phyloP scores from a whole-genome alignment of 2,113 vertebrate species.

The Neogale vison region DNA sequence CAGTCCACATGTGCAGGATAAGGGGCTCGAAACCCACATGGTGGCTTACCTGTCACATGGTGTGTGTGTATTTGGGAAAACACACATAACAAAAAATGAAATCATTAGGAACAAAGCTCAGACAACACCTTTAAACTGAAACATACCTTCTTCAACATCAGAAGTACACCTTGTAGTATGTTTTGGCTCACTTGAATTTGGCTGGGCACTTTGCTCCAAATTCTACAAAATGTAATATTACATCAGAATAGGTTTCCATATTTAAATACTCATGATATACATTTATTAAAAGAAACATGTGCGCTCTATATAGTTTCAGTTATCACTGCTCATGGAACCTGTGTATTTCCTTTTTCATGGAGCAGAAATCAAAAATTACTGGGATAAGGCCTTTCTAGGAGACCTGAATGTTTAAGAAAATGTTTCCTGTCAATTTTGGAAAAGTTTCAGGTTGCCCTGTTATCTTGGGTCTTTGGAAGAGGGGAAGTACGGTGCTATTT shows the following conservation, averaged over 20 bases:
- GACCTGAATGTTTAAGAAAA: slow-evolving; percentile 16
- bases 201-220: slow-evolving; percentile 62
- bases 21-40: background rate
- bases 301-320: slow-evolving; percentile 2
- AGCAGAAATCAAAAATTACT: background rate
- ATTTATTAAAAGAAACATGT: background rate
- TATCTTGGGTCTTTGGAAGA: background rate
- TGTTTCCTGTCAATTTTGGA: background rate
- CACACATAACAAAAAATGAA: background rate
- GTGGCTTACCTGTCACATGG: background rate
- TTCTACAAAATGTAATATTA: slow-evolving; percentile 80
- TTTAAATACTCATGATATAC: slow-evolving; percentile 50
- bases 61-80: background rate
- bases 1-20: background rate
- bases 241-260: slow-evolving; percentile 49
- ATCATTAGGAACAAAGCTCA: background rate
- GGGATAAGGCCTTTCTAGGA: background rate
- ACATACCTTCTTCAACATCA: slow-evolving; percentile 83
- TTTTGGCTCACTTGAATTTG: slow-evolving; percentile 77
- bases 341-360: background rate
- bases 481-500: background rate
- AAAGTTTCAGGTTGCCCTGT: background rate
- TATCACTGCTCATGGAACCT: background rate
- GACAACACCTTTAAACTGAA: slow-evolving; percentile 37
- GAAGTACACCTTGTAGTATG: slow-evolving; percentile 52